Evolutionary conservation across 1,140 invertebrate genomes (phyloP), one percentile per base, ranked within the genome.

Genomic region (Octopus bimaculoides): DNA sequence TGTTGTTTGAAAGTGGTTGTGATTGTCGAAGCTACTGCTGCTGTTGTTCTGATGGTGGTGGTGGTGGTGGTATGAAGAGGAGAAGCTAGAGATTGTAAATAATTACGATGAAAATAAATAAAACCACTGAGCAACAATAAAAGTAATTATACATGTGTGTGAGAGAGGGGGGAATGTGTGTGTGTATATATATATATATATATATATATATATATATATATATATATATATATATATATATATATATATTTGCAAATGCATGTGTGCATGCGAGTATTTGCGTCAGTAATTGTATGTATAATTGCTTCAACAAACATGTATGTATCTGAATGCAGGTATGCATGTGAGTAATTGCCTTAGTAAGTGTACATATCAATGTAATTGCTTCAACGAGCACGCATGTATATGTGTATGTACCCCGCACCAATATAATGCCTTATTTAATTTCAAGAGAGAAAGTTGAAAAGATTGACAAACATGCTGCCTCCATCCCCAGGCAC

Each of bases 171-270:
- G 73, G 4, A 9, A 52, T 78, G 41, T 61, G 56, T 78, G 41
- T 78, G 41, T 61, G 55, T 55, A 26, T 78, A 52, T 78, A 61
- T 78, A 55, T 61, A 56, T 78, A 55, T 78, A 55, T 55, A 55
- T 55, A 41, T 78, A 55, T 55, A 55, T 78, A 55, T 78, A 55
- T 78, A 55, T 78, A 55, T 78, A 55, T 78, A 55, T 78, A 55
- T 78, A 55, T 78, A 55, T 78, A 55, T 78, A 55, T 78, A 55
- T 78, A 55, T 61, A 55, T 61, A 61, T 61, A 61, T 61, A 61
- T 61, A 61, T 61, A 61, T 61, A 61, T 61, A 61, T 61, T 12
- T 61, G 17, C 4, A 61, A 12, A 61, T 61, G 17, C 17, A 61
- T 61, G 17, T 61, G 17, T 61, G 17, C 4, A 61, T 61, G 17